Evolutionary conservation across 2,888 invertebrate genomes (phyloP).

Genomic region (Scelioninae gen. 2): DNA sequence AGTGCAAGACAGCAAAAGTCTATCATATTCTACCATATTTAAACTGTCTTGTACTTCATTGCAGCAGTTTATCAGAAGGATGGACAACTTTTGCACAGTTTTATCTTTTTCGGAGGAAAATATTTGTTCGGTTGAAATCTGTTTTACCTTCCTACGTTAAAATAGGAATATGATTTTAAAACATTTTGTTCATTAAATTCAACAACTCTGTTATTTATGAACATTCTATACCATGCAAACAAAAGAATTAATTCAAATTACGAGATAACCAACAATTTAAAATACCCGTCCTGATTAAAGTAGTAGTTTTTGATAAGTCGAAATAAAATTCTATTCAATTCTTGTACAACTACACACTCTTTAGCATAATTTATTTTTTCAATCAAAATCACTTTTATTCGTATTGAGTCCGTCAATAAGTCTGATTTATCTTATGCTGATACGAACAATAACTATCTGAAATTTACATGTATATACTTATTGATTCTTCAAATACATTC

Average conservation of each 20-base stretch:
- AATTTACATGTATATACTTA: constrained; percentile 42
- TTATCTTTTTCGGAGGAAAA: constrained; percentile 8
- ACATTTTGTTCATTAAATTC: too few relatives aligned
- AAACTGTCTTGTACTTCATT: constrained; percentile 14
- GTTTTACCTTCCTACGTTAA: constrained; percentile 8
- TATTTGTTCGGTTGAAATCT: constrained; percentile 7
- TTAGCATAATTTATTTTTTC: too few relatives aligned
- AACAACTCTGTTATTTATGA: too few relatives aligned
- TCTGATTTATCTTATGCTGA: constrained; percentile 17
- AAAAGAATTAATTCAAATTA: too few relatives aligned
- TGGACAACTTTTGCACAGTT: constrained; percentile 4
- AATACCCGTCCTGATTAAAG: too few relatives aligned
- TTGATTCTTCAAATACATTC: constrained; percentile 52
- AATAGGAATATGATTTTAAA: too few relatives aligned
- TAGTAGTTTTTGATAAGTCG: too few relatives aligned
- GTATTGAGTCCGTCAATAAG: background rate
- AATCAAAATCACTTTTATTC: too few relatives aligned
- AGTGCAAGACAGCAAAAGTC: constrained; percentile 3
- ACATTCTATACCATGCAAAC: too few relatives aligned
- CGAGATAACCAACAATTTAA: too few relatives aligned
- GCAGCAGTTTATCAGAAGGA: constrained; percentile 4
- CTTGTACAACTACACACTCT: too few relatives aligned
- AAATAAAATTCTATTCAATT: too few relatives aligned
- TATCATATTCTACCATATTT: constrained; percentile 18
- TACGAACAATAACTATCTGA: constrained; percentile 20